Percentiles rank a stretch among this genome's conserved stretches.
Evolutionary conservation across 1,140 invertebrate species (phyloP).

Genomic region (Galleria mellonella): DNA sequence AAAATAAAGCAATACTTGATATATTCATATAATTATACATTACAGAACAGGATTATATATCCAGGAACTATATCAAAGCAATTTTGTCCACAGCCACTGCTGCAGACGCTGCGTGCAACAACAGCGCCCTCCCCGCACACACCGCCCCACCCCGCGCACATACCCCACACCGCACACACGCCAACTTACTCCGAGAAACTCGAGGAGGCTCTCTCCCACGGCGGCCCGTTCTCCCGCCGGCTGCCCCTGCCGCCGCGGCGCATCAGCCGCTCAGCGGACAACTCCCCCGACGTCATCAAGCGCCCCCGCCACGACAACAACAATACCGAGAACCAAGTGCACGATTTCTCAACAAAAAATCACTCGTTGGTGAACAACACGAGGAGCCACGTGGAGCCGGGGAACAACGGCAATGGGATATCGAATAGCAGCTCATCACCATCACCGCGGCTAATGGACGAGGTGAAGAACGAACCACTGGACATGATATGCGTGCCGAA

Average conservation of each 20-base stretch:
- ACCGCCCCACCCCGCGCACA: conserved; percentile 72
- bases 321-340: conserved; percentile 73
- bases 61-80: too few relatives aligned
- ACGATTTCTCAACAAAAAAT: conserved; percentile 82
- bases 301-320: conserved; percentile 75
- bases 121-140: conserved; percentile 46
- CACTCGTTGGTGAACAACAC: conserved; percentile 71
- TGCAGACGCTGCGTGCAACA: conserved; percentile 75
- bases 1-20: too few relatives aligned
- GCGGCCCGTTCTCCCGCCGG: conserved; percentile 79
- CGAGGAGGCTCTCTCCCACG: conserved; percentile 78
- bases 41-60: too few relatives aligned
- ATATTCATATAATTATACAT: too few relatives aligned
- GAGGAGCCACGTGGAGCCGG: conserved; percentile 38
- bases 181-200: conserved; percentile 76
- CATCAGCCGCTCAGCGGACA: conserved; percentile 77
- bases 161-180: conserved; percentile 66
- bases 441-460: conserved; percentile 76
- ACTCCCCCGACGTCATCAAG: conserved; percentile 76
- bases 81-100: conserved; percentile 67
- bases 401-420: conserved; percentile 68
- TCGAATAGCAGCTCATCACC: conserved; percentile 77
- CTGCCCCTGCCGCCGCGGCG: conserved; percentile 78
- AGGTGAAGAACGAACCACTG: conserved; percentile 87
- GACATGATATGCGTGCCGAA: conserved; percentile 83